Evolutionary conservation across 2,113 vertebrate genomes (phyloP).

Genomic region (Ivindomyrus marchei): DNA sequence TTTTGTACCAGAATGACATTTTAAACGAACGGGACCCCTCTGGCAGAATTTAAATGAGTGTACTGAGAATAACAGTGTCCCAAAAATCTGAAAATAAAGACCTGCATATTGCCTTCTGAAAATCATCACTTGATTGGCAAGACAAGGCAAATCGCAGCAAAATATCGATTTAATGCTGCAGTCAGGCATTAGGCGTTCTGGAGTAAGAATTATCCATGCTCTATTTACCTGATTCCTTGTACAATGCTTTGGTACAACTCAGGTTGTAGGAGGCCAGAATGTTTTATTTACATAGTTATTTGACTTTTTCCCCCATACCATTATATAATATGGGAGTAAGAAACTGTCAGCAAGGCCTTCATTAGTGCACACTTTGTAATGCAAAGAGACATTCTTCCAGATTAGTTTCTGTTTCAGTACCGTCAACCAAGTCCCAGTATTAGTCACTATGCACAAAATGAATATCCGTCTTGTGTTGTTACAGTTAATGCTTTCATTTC

Average conservation of each 20-base stretch:
- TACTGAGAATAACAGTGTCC: conserved; percentile 54
- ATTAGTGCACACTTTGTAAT: neutral
- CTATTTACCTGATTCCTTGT: conserved; percentile 79
- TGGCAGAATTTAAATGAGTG: conserved; percentile 50
- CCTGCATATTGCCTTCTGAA: conserved; percentile 72
- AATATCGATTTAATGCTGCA: conserved; percentile 92
- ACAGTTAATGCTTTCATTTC: neutral
- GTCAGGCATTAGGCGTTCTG: conserved; percentile 74
- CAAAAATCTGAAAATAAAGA: conserved; percentile 61
- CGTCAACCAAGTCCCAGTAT: neutral
- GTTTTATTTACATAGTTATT: neutral
- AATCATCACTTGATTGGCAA: conserved; percentile 81
- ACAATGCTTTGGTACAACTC: conserved; percentile 70
- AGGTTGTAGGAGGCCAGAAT: neutral
- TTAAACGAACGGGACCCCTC: conserved; percentile 48
- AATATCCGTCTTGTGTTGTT: neutral
- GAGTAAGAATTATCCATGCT: conserved; percentile 79
- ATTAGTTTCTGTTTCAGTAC: neutral
- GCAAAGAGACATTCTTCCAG: neutral
- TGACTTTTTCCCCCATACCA: neutral
- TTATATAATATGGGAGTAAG: neutral
- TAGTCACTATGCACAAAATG: neutral
- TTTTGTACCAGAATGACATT: conserved; percentile 27
- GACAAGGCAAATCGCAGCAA: conserved; percentile 80
- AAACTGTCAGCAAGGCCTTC: neutral